Evolutionary conservation across 2,113 vertebrate genomes (phyloP).

Genomic region (Pedetes capensis): DNA sequence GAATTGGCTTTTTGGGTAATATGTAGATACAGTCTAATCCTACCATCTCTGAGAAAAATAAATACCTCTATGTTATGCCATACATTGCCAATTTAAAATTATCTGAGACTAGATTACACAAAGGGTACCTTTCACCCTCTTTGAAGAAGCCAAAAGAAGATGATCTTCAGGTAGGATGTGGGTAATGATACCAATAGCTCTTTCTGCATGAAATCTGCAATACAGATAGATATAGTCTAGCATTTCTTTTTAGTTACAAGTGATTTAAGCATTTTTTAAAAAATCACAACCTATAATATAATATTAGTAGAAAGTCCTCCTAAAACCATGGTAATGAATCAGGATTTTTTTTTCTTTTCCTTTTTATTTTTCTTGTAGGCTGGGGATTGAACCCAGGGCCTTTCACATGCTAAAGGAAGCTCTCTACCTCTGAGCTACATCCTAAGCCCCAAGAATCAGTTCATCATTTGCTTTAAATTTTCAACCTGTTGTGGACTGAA

Average conservation of each 20-base stretch:
- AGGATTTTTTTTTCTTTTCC: not conserved
- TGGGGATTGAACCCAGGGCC: not conserved
- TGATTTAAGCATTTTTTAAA: not conserved
- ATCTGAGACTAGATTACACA: conserved; percentile 34
- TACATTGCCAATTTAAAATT: conserved; percentile 11
- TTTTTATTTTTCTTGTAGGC: not conserved
- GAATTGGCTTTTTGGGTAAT: not conserved
- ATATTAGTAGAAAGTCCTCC: conserved; percentile 18
- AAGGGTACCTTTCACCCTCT: conserved; percentile 97
- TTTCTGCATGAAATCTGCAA: conserved; percentile 97
- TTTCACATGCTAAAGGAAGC: not conserved
- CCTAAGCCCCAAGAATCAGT: not conserved
- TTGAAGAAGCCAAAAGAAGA: conserved; percentile 97
- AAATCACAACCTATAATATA: not conserved
- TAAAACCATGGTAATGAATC: conserved; percentile 8
- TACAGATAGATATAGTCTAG: not conserved
- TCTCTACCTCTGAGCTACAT: not conserved
- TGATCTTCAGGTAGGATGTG: conserved; percentile 99
- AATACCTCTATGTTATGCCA: conserved; percentile 1
- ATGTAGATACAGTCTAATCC: not conserved
- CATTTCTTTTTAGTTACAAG: conserved; percentile 52
- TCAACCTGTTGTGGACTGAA: not conserved
- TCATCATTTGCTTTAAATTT: not conserved
- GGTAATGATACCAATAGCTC: conserved; percentile 99
- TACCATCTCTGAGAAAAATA: not conserved